Base-by-base conservation (phyloP, 2,888 invertebrate species). In the Drosophila suboccidentalis region DNA sequence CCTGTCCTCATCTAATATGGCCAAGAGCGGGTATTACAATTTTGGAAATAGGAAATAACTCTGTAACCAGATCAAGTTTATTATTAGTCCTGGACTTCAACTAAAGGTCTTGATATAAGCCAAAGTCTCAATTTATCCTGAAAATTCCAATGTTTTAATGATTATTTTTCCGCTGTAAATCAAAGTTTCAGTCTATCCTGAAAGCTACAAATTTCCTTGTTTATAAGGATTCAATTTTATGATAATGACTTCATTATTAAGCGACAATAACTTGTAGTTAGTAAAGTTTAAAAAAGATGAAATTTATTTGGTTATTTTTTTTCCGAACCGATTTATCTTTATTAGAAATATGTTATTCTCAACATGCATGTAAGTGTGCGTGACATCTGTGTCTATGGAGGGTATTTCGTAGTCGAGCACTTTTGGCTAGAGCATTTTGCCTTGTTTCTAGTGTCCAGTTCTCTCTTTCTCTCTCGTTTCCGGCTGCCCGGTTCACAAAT, bases 401-500 rank as follows among this genome's bases (percentile, higher is more conserved):
- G 36, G 50, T 22, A 50, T 4, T 4, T 19, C 8, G 1, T 1
- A 36, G 50, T 19, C 34, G 19, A 36, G 36, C 36, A 19, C 4
- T 13, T 4, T 36, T 5, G 19, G 3, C 13, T 10, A 9, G 1
- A 15, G 29, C 15, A 4, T 15, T 9, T 15, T 26, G 26, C 1
- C 15, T 39, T 15, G 36, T 8, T 17, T 41, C 29, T 26, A 41
- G 41, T 41, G 39, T 54, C 53, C 38, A 54, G 53, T 13, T 46
- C 26, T 44, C 29, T 57, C 26, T 55, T 61, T 22, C 22, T 22
- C 22, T 22, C 60, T 60, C 64, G 81, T 71, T 83, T 81, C 84
- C 84, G 83, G 79, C 55, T 67, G 54, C 46, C 66, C 57, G 60
- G 51, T 79, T 77, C 72, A 80, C 81, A 86, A 86, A 86, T 86